phyloP scores from a whole-genome alignment of 1,140 invertebrate species.

The Choristoneura fumiferana region DNA sequence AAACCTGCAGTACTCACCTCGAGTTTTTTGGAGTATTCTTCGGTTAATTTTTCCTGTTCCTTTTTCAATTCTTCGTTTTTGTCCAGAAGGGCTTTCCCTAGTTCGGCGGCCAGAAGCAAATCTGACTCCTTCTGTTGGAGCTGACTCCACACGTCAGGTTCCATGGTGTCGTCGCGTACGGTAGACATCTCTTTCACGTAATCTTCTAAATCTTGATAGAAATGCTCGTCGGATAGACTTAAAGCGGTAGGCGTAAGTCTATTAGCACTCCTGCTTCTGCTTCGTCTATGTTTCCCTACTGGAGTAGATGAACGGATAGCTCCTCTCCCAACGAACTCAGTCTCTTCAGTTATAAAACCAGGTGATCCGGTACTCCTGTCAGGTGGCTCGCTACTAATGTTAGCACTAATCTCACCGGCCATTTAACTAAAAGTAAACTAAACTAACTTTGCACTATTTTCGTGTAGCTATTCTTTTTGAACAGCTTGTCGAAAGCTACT shows the following conservation, averaged over 20 bases:
- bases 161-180: slow-evolving; percentile 54
- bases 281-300: slow-evolving; percentile 43
- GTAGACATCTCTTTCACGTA: slow-evolving; percentile 80
- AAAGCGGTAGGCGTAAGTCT: slow-evolving; percentile 46
- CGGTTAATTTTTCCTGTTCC: slow-evolving; percentile 90
- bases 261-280: slow-evolving; percentile 52
- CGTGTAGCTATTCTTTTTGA: slow-evolving; percentile 68
- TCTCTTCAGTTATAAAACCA: slow-evolving; percentile 57
- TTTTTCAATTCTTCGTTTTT: slow-evolving; percentile 95
- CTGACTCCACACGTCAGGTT: slow-evolving; percentile 88
- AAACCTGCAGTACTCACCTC: slow-evolving; percentile 84
- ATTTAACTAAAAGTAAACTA: slow-evolving; percentile 55
- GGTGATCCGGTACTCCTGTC: slow-evolving; percentile 44
- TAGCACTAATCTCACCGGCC: slow-evolving; percentile 64
- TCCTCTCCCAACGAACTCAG: slow-evolving; percentile 62
- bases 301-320: slow-evolving; percentile 36
- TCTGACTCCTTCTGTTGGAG: slow-evolving; percentile 96
- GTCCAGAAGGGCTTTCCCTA: slow-evolving; percentile 96
- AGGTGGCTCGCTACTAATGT: slow-evolving; percentile 58
- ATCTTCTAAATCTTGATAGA: slow-evolving; percentile 79
- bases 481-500: slow-evolving; percentile 65
- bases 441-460: slow-evolving; percentile 71
- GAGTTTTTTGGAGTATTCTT: slow-evolving; percentile 94
- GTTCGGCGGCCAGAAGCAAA: slow-evolving; percentile 93
- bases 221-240: slow-evolving; percentile 71